Base-by-base conservation (phyloP, 2,888 invertebrate genomes). In the Parnassius orleans region DNA sequence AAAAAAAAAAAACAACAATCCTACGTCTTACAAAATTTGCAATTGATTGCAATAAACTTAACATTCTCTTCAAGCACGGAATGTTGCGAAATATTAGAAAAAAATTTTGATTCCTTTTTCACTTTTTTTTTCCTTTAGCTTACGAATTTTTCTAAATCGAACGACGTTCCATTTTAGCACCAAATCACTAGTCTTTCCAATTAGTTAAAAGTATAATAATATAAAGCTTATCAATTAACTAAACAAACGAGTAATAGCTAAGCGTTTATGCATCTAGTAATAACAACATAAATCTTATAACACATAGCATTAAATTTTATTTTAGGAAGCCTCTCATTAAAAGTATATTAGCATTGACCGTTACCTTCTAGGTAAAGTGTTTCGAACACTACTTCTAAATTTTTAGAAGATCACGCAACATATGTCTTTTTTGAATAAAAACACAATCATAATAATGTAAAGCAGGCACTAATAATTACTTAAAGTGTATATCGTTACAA, bases 381-480 rank as follows among this genome's bases (percentile, higher is more conserved):
- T 81, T 78, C 74, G 64, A 83, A 88, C 87, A 86, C 87, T 79
- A 83, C 81, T 75, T 67, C 75, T 77, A 77, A 73, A 68, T 66
- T 74, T 73, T 79, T 78, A 83, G 78, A 83, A 84, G 78, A 80
- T 78, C 74, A 81, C 74, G 83, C 87, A 84, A 86, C 87, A 88
- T 86, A 88, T 90, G 88, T 91, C 89, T 90, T 90, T 88, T 86
- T 78, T 81, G 74, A 77, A 73, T 81, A 80, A 86, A 84, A 76
- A 76, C 68, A 69, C 80, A 82, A 78, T 76, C 67, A 81, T 83
- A 79, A 84, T 76, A 71, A 76, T 84, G 81, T 84, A 79, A 90
- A 90, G 90, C 90, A 91, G 91, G 91, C 90, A 90, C 91, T 90
- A 90, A 88, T 80, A 77, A 86, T 86, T 81, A 88, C 86, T 84